Base-by-base conservation (phyloP, 1,140 invertebrate species). In the Drosophila aff. region DNA sequence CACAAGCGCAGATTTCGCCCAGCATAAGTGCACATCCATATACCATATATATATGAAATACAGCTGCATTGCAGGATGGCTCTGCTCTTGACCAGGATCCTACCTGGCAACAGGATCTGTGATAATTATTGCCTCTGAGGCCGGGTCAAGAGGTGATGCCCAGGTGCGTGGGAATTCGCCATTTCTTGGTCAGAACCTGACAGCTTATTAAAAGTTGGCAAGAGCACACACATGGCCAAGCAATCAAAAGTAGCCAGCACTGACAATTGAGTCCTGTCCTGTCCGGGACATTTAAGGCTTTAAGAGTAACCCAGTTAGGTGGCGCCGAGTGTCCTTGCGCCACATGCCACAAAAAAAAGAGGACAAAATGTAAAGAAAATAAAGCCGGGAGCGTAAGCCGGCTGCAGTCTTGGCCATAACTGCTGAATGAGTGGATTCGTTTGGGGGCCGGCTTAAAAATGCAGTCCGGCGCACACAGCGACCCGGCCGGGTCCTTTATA, bases 121-220 rank as follows among this genome's bases (percentile, higher is more conserved):
- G 47, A 67, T 73, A 73, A 73, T 73, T 73, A 73, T 72, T 8
- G 40, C 57, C 46, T 13, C 11, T 3, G 52, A 33, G 40, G n/a
- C 47, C 36, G 3, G 38, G 44, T n/a, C 52, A 60, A 18, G 55
- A 11, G 47, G 13, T 11, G 9, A 16, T 28, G 53, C 28, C 26
- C 26, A 73, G 67, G 67, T 73, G 69, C 69, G 23, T 73, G 67
- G 68, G 31, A 38, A 73, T 18, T 36, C 44, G 18, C 21, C 44
- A 52, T 65, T 38, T 26, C 44, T 21, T 64, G 53, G 26, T 61
- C 44, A 47, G 57, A 64, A 28, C 47, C 60, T 61, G 58, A 71
- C 62, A 71, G 81, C 72, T 64, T 80, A 72, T 83, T 83, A 76
- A 83, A 83, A 83, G 61, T 83, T 83, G 52, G 44, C 46, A 58